Conservation (phyloP, 35 echinoderm and acorn worm genomes). For the Anneissia japonica region DNA sequence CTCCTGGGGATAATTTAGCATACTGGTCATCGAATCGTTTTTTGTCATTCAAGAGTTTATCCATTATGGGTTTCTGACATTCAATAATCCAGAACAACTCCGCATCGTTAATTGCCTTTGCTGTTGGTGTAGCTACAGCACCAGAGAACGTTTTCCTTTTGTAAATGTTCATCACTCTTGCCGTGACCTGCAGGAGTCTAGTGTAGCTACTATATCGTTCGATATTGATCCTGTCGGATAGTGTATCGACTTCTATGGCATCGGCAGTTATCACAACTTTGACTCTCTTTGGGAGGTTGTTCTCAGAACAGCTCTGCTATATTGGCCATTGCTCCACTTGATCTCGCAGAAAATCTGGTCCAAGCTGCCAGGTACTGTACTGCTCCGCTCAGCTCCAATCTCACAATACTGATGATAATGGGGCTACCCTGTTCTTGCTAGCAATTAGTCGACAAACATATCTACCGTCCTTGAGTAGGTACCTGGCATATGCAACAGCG, state of each 20-base stretch:
- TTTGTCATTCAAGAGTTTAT: background rate
- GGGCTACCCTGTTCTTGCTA: too few species aligned
- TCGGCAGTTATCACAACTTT: slow-evolving; percentile 8
- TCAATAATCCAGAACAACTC: slow-evolving; percentile 34
- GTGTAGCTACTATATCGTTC: slow-evolving; percentile 19
- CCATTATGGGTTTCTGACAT: slow-evolving; percentile 8
- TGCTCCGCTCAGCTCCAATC: too few species aligned
- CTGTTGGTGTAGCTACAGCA: slow-evolving; percentile 6
- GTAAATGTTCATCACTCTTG: slow-evolving; percentile 24
- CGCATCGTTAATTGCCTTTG: slow-evolving; percentile 9
- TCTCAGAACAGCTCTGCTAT: slow-evolving; percentile 27
- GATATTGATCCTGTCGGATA: slow-evolving; percentile 29
- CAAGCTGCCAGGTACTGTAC: too few species aligned
- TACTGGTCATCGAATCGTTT: slow-evolving; percentile 13
- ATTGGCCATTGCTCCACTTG: slow-evolving; percentile 29
- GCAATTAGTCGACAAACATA: too few species aligned
- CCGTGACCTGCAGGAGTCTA: slow-evolving; percentile 18
- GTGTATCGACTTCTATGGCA: slow-evolving; percentile 15
- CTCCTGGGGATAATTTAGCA: background rate
- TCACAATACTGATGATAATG: too few species aligned
- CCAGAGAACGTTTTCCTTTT: background rate
- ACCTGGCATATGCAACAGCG: too few species aligned
- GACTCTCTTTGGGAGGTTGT: slow-evolving; percentile 14
- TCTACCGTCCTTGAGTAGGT: background rate
- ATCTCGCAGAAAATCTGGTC: slow-evolving; percentile 26